A percentile compares a stretch with the other conserved stretches of the same genome.
Evolutionary conservation across 2,797 vertebrate species (phyloP).

Genomic region (Epinephelus coioides): DNA sequence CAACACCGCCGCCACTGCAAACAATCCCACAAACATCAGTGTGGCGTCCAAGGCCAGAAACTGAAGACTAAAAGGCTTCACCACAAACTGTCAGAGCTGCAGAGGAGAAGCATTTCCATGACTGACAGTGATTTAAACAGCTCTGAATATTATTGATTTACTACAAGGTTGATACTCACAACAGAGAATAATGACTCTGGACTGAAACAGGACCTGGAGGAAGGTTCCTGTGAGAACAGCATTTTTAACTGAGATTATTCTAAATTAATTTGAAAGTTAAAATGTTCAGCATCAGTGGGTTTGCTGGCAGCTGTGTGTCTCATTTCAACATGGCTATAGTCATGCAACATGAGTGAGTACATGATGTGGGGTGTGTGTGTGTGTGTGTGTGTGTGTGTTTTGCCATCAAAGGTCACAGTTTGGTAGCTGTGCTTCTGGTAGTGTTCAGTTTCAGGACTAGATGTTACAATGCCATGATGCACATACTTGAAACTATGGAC

Average conservation of each 20-base stretch:
- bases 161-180: not conserved
- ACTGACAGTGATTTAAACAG: conserved; percentile 34
- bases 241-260: not conserved
- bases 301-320: not conserved
- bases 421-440: too few species aligned
- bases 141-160: conserved; percentile 26
- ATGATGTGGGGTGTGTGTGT: too few species aligned
- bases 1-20: not conserved
- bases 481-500: too few species aligned
- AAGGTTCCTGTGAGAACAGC: not conserved
- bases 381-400: too few species aligned
- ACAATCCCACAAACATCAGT: not conserved
- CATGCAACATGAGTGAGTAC: too few species aligned
- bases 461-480: too few species aligned
- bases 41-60: conserved; percentile 18
- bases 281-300: not conserved
- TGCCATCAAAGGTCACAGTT: too few species aligned
- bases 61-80: conserved; percentile 4
- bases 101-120: not conserved
- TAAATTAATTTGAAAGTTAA: not conserved
- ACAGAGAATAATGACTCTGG: not conserved
- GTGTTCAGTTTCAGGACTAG: too few species aligned
- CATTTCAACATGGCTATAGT: too few species aligned
- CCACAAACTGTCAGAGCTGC: not conserved
- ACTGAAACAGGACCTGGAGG: not conserved